Conservation (phyloP, 2,113 vertebrate genomes). For the Tragelaphus scriptus region DNA sequence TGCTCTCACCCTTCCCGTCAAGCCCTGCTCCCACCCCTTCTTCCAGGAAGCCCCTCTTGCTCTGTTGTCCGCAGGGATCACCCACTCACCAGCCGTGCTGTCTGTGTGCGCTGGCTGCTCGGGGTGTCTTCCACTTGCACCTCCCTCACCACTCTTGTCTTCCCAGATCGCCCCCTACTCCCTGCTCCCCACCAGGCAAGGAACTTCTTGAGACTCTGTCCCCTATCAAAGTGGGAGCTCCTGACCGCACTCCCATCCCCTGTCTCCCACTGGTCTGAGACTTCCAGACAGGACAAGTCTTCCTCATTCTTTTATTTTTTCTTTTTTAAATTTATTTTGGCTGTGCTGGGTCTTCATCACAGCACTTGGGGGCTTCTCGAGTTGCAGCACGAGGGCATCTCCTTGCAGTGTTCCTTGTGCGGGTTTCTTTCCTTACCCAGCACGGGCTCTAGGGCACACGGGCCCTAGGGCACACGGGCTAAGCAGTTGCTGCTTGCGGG, state of each 20-base stretch:
- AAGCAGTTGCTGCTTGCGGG: not conserved
- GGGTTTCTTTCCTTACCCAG: not conserved
- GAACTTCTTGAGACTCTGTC: not conserved
- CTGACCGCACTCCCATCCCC: not conserved
- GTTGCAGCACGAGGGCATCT: not conserved
- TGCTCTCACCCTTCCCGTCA: not conserved
- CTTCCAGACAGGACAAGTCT: not conserved
- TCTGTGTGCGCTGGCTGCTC: not conserved
- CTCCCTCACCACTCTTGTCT: not conserved
- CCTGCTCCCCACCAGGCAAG: not conserved
- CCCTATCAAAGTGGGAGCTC: not conserved
- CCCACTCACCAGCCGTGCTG: accelerated
- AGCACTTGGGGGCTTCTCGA: not conserved
- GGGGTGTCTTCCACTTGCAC: not conserved
- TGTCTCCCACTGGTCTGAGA: not conserved
- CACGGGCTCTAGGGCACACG: not conserved
- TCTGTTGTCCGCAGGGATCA: not conserved
- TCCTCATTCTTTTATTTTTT: not conserved
- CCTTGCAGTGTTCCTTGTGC: not conserved
- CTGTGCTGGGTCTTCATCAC: not conserved
- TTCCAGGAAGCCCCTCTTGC: not conserved
- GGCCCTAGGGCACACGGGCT: not conserved
- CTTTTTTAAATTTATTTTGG: not conserved
- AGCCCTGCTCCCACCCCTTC: not conserved
- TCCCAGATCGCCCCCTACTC: not conserved